Conservation (phyloP, 2,888 invertebrate species). For the Pterostichus niger region DNA sequence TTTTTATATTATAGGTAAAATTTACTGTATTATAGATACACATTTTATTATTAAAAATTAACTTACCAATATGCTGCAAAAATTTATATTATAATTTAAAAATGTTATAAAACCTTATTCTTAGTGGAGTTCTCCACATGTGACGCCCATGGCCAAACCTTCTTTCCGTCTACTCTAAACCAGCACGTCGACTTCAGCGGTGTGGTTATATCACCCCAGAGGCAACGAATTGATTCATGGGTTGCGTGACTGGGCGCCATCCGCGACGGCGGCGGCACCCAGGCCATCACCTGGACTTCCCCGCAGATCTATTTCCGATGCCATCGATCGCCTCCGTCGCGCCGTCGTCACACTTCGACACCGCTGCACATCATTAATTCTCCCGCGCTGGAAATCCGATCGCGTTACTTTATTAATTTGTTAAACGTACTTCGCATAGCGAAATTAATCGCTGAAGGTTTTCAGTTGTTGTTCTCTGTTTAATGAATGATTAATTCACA, state of each 20-base stretch:
- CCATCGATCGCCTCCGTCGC: background rate
- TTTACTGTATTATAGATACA: no score
- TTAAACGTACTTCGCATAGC: constrained; percentile 37
- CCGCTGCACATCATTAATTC: constrained; percentile 46
- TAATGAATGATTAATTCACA: constrained; percentile 65
- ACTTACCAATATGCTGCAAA: no score
- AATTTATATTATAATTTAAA: no score
- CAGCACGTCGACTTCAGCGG: constrained; percentile 20
- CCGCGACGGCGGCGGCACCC: constrained; percentile 25
- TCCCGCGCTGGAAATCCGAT: constrained; percentile 41
- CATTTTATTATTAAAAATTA: no score
- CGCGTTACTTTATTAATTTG: constrained; percentile 66
- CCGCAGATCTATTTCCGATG: constrained; percentile 57
- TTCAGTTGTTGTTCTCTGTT: constrained; percentile 44
- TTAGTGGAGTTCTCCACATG: background rate
- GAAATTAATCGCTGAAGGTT: constrained; percentile 49
- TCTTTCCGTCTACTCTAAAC: background rate
- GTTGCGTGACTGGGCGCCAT: constrained; percentile 65
- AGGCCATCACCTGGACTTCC: constrained; percentile 59
- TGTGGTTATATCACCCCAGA: constrained; percentile 30
- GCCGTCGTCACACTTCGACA: constrained; percentile 24
- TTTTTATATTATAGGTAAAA: no score
- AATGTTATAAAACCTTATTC: no score
- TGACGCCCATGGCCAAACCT: background rate
- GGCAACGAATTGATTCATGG: constrained; percentile 63